Base-by-base conservation (phyloP, 1,140 invertebrate genomes). In the Pseudomyrmex concolor region DNA sequence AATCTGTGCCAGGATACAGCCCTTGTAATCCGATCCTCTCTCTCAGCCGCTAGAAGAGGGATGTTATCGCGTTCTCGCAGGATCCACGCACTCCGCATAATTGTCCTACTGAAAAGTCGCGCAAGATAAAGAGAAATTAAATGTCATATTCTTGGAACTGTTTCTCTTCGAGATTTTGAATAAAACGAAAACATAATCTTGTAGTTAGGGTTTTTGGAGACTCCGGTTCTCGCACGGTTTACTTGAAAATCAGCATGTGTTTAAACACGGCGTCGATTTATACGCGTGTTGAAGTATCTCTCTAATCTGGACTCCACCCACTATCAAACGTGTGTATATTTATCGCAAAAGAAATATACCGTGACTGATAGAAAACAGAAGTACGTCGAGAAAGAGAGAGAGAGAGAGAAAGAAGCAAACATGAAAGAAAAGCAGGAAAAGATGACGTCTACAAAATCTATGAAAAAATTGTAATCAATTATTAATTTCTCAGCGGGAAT, bases 11-110 rank as follows among this genome's bases (percentile, higher is more conserved):
- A 89, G 87, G 85, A 87, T 81, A 66, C 68, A 60, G 54, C 77
- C 85, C 83, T 34, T 89, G 88, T 87, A 89, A 89, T 89, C 81
- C 77, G 85, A 89, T 89, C 84, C 76, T 73, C 25, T 77, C 22
- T 43, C 22, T 17, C 50, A 13, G 64, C 13, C 13, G 19, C 17
- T 34, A 34, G 17, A 25, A 57, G 64, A 51, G 84, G 86, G 76
- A 59, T 86, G 84, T 68, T 88, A 50, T 68, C 60, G 66, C 43
- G 64, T 48, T 84, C 84, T 76, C 80, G 76, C 67, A 86, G 87
- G 84, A 84, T 72, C 15, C 25, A 51, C 59, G 55, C 78, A 25
- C 48, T 17, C n/a, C 73, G 45, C 60, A 48, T 76, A 83, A 85
- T 85, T 70, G 25, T 19, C 54, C 76, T 76, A 45, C 71, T 77